Base-by-base conservation (phyloP, 2,888 invertebrate species). In the Geophilus truncorum region DNA sequence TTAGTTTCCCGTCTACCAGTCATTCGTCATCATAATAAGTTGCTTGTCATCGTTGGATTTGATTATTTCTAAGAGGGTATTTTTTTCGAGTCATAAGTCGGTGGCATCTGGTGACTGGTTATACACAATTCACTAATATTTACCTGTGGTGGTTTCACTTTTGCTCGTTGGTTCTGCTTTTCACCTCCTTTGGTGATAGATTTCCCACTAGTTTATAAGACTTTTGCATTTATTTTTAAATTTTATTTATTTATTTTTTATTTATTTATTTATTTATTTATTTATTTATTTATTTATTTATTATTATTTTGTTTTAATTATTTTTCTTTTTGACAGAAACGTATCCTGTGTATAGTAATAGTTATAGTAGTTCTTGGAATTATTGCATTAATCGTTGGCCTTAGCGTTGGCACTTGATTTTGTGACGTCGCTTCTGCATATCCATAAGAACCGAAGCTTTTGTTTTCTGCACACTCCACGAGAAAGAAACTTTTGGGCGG, bases 261-360 rank as follows among this genome's bases (percentile, higher is more conserved):
- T 78, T 25, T 10, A 45, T 15, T 78, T 78, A 1, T 45, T 78
- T 36, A 45, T 78, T 21, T 21, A 23, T 45, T 78, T 36, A n/a
- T n/a, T n/a, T 78, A n/a, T 9, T 34, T 78, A 1, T 4, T 32
- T 10, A 40, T 40, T 78, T 78, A 36, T 21, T 34, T 36, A 18
- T 32, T 77, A 10, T 77, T 77, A 51, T 18, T 45, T 78, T 28
- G 10, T 78, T 78, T 25, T 10, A 45, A 25, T 78, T 78, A 1
- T 45, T 78, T 36, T 78, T 78, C 23, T 21, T 36, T 45, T 78
- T 36, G 51, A 78, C 78, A 78, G 78, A 78, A 78, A 78, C 40
- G 36, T 15, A 78, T 78, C 78, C 78, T 78, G 78, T 36, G 34
- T 30, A 45, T 78, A 36, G 25, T 78, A 12, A 36, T 34, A 36